Conservation (phyloP, 2,888 invertebrate genomes). For the Chymomyza caudatula region DNA sequence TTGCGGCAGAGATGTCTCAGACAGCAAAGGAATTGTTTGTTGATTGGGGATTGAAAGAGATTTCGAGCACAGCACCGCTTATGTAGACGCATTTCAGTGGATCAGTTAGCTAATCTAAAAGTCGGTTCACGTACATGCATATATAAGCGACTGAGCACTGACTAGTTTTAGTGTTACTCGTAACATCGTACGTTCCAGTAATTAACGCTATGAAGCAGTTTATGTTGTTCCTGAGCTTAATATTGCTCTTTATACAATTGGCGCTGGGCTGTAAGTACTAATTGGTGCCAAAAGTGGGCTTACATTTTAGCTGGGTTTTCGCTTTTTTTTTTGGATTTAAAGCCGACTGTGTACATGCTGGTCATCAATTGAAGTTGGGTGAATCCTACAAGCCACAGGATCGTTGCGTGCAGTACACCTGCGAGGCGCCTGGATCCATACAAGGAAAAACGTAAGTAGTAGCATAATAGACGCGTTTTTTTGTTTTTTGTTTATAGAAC, state of each 20-base stretch:
- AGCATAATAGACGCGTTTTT: not conserved
- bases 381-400: conserved; percentile 44
- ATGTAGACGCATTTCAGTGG: not conserved
- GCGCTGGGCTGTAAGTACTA: conserved; percentile 35
- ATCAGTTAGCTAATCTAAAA: conserved; percentile 10
- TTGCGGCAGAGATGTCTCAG: no score
- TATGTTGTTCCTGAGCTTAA: conserved; percentile 44
- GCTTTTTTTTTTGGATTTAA: rapidly evolving
- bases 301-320: no score
- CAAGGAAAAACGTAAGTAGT: conserved; percentile 39
- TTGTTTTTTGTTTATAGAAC: not conserved
- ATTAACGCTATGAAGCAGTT: conserved; percentile 33
- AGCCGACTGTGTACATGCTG: conserved; percentile 29
- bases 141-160: not conserved
- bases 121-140: not conserved
- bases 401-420: conserved; percentile 41
- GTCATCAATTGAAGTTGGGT: conserved; percentile 28
- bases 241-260: conserved; percentile 36
- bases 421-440: conserved; percentile 21
- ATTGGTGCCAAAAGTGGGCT: no score
- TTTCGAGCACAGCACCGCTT: no score
- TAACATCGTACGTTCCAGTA: not conserved
- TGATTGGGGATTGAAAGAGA: no score
- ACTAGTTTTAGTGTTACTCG: not conserved
- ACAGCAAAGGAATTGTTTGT: no score